Base-by-base conservation (phyloP, 2,888 invertebrate genomes). In the Platerodrilus igneus region DNA sequence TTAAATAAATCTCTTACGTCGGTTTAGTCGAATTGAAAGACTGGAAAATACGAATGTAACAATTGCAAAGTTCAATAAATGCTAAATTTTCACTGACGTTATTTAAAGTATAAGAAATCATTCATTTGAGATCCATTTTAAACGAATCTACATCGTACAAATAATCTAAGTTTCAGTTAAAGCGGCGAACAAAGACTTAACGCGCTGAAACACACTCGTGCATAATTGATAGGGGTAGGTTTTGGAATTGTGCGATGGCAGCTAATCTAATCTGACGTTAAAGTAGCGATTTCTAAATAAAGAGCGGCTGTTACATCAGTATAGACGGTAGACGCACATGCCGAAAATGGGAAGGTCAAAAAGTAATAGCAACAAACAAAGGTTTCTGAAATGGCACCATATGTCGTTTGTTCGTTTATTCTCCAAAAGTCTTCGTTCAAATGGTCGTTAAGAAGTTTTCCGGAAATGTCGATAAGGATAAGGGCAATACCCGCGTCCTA, bases 301-400 rank as follows among this genome's bases (percentile, higher is more conserved):
- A n/a, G 29, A 33, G 14, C 33, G 10, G 21, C 14, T 10, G 15
- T 16, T 41, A 41, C 35, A 31, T 20, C 25, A 17, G 14, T 37
- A 37, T 9, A 18, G n/a, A n/a, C 16, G 23, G 28, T 15, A 31
- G 41, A 36, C 40, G 29, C 53, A 52, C 46, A 48, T 53, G 55
- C 41, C 43, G 40, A 42, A 48, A 53, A 52, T 52, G 51, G 51
- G 44, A n/a, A n/a, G n/a, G 46, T 50, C 51, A 50, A 51, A 48
- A 47, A 47, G 44, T 48, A n/a, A n/a, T n/a, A 36, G 41, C 28
- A 37, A 45, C 49, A 45, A 43, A 45, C 37, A 45, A 43, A 47
- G 44, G 42, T 36, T 36, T 25, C 45, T 30, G 37, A 49, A 41
- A 47, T 40, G 31, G 43, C 45, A 26, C 37, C 47, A 47, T 47